A percentile compares a stretch with the other conserved stretches of the same genome.
phyloP scores from a whole-genome alignment of 1,140 invertebrate genomes.

The Drosophila ogumai region DNA sequence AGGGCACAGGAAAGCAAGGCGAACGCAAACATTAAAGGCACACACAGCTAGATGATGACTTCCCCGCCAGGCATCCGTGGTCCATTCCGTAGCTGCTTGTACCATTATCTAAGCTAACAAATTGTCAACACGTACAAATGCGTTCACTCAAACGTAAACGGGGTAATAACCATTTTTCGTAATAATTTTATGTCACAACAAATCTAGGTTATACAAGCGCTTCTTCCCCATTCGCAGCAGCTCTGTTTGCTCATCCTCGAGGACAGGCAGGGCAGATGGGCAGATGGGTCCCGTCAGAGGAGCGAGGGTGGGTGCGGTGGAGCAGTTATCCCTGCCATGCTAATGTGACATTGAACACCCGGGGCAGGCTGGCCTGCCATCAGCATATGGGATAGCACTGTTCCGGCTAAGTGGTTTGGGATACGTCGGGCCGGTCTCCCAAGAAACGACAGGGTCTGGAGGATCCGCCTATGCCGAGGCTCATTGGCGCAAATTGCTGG shows the following conservation, averaged over 20 bases:
- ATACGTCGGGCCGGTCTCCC: neutral
- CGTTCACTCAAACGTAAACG: constrained; percentile 84
- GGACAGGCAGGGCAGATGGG: constrained; percentile 34
- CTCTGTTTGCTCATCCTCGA: constrained; percentile 32
- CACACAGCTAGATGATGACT: constrained; percentile 61
- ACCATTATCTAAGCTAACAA: constrained; percentile 83
- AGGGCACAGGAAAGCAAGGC: constrained; percentile 20
- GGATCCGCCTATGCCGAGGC: constrained; percentile 7
- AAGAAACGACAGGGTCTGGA: constrained; percentile 1
- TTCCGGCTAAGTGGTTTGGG: constrained; percentile 5
- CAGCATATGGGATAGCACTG: constrained; percentile 20
- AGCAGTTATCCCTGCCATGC: constrained; percentile 31
- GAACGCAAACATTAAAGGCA: constrained; percentile 55
- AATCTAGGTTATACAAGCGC: constrained; percentile 77
- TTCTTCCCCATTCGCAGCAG: constrained; percentile 39
- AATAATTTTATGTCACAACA: constrained; percentile 84
- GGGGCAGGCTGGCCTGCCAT: constrained; percentile 14
- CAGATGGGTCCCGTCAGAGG: constrained; percentile 20
- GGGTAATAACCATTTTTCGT: constrained; percentile 84
- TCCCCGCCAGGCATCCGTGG: constrained; percentile 27
- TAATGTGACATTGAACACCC: constrained; percentile 45
- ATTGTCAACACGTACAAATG: constrained; percentile 84
- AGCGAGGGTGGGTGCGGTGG: neutral
- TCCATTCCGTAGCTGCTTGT: constrained; percentile 45
- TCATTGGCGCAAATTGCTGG: constrained; percentile 58